phyloP scores from a whole-genome alignment of 2,113 vertebrate genomes.

The human region DNA sequence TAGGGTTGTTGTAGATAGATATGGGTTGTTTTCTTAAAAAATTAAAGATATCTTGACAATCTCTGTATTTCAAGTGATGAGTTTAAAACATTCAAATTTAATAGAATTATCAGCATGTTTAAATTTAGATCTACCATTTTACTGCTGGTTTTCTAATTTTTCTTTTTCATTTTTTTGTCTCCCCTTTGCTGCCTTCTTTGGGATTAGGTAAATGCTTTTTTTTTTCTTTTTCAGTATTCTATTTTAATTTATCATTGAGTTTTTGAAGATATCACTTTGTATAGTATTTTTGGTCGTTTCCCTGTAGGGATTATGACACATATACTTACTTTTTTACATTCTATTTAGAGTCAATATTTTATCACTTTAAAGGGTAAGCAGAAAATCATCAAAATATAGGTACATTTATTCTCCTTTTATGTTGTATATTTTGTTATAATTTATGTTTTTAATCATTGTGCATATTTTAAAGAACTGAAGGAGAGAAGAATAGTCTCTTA shows the following conservation, averaged over 20 bases:
- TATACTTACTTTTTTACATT: not conserved
- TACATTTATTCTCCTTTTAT: not conserved
- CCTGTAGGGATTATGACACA: not conserved
- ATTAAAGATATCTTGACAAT: not conserved
- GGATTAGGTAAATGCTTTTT: not conserved
- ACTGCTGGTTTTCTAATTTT: not conserved
- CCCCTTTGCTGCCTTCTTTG: not conserved
- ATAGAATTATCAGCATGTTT: not conserved
- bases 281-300: not conserved
- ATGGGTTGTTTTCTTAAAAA: not conserved
- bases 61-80: not conserved
- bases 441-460: not conserved
- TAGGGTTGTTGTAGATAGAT: not conserved
- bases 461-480: not conserved
- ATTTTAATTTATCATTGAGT: not conserved
- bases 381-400: not conserved
- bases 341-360: not conserved
- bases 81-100: not conserved
- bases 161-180: not conserved
- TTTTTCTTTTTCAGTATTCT: not conserved
- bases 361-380: not conserved
- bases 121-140: not conserved
- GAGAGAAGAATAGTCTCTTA: not conserved
- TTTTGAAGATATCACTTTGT: not conserved
- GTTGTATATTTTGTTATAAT: not conserved